Conservation (phyloP, 2,113 vertebrate genomes). For the Zapus hudsonius region DNA sequence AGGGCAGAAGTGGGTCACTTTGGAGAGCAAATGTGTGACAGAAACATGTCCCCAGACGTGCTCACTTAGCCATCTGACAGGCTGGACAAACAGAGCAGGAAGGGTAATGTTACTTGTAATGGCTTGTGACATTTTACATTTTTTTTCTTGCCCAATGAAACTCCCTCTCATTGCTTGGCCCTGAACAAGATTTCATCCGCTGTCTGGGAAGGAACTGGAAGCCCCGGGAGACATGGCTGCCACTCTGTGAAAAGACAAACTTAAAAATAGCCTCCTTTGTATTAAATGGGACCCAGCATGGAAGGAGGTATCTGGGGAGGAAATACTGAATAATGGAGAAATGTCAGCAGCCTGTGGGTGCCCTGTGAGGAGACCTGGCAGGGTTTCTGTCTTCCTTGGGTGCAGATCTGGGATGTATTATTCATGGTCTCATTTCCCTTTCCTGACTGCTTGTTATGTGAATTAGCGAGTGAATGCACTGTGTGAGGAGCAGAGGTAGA, state of each 20-base stretch:
- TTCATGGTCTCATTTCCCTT: neutral
- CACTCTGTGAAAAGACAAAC: constrained; percentile 37
- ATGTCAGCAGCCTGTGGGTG: neutral
- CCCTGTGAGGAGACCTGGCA: neutral
- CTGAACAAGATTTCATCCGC: neutral
- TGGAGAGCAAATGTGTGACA: neutral
- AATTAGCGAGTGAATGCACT: neutral
- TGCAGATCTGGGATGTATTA: neutral
- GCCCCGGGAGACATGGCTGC: neutral
- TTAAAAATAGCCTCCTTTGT: constrained; percentile 59
- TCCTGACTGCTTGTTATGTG: neutral
- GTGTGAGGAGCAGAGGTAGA: neutral
- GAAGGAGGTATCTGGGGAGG: neutral
- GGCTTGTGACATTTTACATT: neutral
- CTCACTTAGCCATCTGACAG: neutral
- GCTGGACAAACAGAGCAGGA: accelerated
- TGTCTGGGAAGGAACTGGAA: constrained; percentile 7
- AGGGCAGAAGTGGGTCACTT: neutral
- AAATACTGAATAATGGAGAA: constrained; percentile 59
- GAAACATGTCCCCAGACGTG: accelerated
- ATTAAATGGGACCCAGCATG: constrained; percentile 19
- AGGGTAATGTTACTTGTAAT: neutral
- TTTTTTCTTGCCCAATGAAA: neutral
- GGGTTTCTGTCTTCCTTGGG: accelerated
- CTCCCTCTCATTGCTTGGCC: neutral